phyloP scores from a whole-genome alignment of 1,140 invertebrate genomes.

The Tenebrio molitor region DNA sequence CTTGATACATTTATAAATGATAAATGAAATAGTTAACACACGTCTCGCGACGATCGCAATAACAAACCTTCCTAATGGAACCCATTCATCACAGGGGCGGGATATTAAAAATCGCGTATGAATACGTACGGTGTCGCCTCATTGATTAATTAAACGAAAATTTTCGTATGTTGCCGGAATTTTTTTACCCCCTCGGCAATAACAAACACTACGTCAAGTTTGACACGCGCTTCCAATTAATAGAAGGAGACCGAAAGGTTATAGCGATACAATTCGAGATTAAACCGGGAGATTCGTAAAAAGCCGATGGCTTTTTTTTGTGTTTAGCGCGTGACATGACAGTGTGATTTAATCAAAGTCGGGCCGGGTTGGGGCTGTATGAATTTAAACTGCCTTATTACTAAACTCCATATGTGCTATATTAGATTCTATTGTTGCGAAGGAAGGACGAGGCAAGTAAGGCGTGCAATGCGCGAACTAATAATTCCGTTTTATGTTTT shows the following conservation, averaged over 20 bases:
- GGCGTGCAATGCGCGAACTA: slow-evolving; percentile 46
- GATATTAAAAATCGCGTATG: slow-evolving; percentile 36
- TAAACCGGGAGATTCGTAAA: slow-evolving; percentile 52
- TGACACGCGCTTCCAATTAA: slow-evolving; percentile 38
- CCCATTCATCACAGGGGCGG: slow-evolving; percentile 2
- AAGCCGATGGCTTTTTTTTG: slow-evolving; percentile 49
- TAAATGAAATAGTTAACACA: slow-evolving; percentile 43
- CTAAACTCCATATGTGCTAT: slow-evolving; percentile 56
- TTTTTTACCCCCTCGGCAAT: not conserved
- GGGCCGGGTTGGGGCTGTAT: slow-evolving; percentile 50
- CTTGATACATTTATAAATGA: slow-evolving; percentile 48
- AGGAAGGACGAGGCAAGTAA: slow-evolving; percentile 29
- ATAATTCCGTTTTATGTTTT: slow-evolving; percentile 52
- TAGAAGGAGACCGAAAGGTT: slow-evolving; percentile 19
- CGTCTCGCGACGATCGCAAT: slow-evolving; percentile 30
- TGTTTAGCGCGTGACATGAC: slow-evolving; percentile 56
- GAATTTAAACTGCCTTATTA: slow-evolving; percentile 60
- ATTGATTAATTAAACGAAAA: slow-evolving; percentile 30
- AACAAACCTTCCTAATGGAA: slow-evolving; percentile 42
- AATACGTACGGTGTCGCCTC: slow-evolving; percentile 9
- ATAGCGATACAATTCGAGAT: slow-evolving; percentile 45
- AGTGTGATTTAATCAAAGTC: slow-evolving; percentile 58
- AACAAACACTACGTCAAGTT: slow-evolving; percentile 19
- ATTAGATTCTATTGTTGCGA: slow-evolving; percentile 54
- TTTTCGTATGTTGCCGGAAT: slow-evolving; percentile 12